Evolutionary conservation across 2,797 vertebrate genomes (phyloP).

Genomic region (Molossus molossus): DNA sequence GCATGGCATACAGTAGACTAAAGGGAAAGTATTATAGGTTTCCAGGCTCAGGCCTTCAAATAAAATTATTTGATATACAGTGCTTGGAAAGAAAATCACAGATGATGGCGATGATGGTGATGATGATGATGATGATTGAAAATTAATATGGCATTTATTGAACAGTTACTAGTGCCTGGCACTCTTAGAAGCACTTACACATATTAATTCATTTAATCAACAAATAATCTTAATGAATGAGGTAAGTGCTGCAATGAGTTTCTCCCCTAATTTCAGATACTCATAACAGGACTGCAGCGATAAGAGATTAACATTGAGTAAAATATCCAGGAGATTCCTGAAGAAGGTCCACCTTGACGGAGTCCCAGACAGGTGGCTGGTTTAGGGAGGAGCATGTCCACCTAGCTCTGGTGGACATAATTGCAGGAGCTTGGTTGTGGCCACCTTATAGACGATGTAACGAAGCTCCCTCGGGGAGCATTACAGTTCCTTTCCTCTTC

Average conservation of each 20-base stretch:
- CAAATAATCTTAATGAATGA: neutral
- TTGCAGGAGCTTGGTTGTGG: neutral
- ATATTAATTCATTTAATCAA: constrained; percentile 22
- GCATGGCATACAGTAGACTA: neutral
- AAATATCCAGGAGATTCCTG: neutral
- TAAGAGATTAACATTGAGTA: neutral
- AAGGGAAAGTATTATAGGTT: neutral
- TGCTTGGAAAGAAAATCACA: constrained; percentile 4
- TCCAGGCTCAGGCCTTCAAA: neutral
- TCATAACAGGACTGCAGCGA: neutral
- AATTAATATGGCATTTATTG: neutral
- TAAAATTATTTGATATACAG: neutral
- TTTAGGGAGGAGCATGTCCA: neutral
- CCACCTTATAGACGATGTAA: neutral
- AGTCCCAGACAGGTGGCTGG: neutral
- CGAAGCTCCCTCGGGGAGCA: neutral
- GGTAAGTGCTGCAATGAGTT: neutral
- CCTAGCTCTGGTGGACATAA: neutral
- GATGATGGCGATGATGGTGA: neutral
- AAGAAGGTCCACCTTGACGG: neutral
- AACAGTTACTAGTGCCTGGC: neutral
- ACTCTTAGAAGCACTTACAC: neutral
- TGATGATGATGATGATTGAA: neutral
- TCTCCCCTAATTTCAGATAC: neutral
- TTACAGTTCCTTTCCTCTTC: neutral